Evolutionary conservation across 2,797 vertebrate species (phyloP).

Genomic region (Poeciliopsis presidionis): DNA sequence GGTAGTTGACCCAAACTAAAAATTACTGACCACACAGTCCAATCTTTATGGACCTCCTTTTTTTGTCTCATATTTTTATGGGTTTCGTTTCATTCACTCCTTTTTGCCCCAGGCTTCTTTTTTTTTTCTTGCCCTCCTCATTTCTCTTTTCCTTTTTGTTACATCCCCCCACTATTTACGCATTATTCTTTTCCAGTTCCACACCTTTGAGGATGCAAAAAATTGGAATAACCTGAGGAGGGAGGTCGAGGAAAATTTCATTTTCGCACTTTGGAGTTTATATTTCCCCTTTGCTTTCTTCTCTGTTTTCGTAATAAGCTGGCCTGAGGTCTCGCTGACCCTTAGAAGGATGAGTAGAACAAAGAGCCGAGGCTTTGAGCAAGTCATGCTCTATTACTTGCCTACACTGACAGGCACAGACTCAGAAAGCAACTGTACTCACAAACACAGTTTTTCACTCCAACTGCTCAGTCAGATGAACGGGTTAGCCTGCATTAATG

Average conservation of each 20-base stretch:
- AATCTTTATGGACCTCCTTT: constrained; percentile 32
- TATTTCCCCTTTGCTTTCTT: constrained; percentile 38
- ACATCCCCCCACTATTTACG: background rate
- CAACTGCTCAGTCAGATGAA: constrained; percentile 16
- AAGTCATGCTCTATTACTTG: constrained; percentile 66
- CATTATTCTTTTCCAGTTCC: constrained; percentile 19
- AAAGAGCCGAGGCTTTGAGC: constrained; percentile 66
- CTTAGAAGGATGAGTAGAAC: constrained; percentile 57
- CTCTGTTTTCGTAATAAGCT: constrained; percentile 60
- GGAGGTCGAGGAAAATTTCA: constrained; percentile 32
- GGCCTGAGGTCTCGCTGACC: constrained; percentile 63
- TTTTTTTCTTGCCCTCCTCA: background rate
- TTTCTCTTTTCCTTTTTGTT: background rate
- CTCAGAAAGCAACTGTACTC: constrained; percentile 19
- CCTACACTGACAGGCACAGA: constrained; percentile 32
- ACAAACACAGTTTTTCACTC: constrained; percentile 13
- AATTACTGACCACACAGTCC: constrained; percentile 22
- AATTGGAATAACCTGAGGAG: constrained; percentile 44
- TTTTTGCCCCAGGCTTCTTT: background rate
- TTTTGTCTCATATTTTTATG: constrained; percentile 22
- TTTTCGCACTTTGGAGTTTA: constrained; percentile 56
- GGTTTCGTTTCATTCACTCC: constrained; percentile 6
- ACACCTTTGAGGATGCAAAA: constrained; percentile 23
- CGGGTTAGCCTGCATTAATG: constrained; percentile 21
- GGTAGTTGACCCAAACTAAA: background rate